These are phyloP conservation scores for Oeneis ivallda DNA, from an alignment of 2,888 invertebrate species.

Conservation along the genomic window DNA sequence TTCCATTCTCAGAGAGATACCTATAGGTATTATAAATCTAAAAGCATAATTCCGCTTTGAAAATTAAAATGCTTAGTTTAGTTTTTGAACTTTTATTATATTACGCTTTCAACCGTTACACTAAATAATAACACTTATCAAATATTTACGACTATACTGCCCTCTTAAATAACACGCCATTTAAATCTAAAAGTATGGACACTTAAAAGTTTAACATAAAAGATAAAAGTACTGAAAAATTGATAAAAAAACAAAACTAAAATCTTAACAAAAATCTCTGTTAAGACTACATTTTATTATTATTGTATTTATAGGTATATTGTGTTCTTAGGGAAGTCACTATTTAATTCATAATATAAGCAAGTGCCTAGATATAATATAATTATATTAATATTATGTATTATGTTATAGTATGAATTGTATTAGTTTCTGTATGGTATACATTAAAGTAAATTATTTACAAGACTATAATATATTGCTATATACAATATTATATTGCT, in stretches of 20 bases:
- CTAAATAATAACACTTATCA: conserved; percentile 43
- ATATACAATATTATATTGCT: no score
- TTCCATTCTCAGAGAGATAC: no score
- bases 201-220: conserved; percentile 28
- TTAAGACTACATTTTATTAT: not conserved
- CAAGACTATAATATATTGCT: no score
- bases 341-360: no score
- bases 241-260: not conserved
- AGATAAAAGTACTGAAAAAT: conserved; percentile 13
- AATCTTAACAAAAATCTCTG: not conserved
- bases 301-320: no score
- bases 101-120: conserved; percentile 18
- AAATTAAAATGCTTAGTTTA: not conserved
- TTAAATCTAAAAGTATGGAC: conserved; percentile 51
- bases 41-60: not conserved
- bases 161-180: conserved; percentile 46
- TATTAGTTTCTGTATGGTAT: no score
- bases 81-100: conserved; percentile 24
- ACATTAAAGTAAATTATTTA: no score
- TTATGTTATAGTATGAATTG: no score
- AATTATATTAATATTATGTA: no score
- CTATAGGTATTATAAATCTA: no score
- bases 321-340: no score
- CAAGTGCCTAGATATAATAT: no score
- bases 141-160: conserved; percentile 44